These are phyloP conservation scores for Caenorhabditis sp. DNA, from an alignment of 2,888 invertebrate genomes.

Conservation along the genomic window DNA sequence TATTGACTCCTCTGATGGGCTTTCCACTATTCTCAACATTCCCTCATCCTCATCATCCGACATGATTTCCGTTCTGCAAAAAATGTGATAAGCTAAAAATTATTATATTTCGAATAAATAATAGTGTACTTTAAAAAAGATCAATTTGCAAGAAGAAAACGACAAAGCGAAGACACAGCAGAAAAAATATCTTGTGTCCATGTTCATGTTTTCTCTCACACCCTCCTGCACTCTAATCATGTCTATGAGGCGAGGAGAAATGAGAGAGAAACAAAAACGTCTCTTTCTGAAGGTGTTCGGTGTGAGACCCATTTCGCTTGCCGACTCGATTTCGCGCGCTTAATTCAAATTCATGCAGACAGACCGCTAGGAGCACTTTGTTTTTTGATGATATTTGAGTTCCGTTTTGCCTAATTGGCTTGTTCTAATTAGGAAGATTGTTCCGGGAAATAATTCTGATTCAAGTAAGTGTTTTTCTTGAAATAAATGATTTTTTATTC, in stretches of 20 bases:
- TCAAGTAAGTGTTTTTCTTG: no score
- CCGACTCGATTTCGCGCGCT: slow-evolving; percentile 29
- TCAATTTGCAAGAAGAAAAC: background rate
- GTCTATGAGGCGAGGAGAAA: slow-evolving; percentile 4
- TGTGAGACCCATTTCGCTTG: background rate
- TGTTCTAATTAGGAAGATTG: background rate
- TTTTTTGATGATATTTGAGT: slow-evolving; percentile 4
- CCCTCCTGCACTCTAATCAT: slow-evolving; percentile 1
- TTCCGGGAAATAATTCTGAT: background rate
- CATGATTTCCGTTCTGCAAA: slow-evolving; percentile 11
- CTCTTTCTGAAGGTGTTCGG: background rate
- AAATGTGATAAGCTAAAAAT: background rate
- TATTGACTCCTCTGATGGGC: slow-evolving; percentile 2
- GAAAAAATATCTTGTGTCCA: background rate
- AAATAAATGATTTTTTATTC: no score
- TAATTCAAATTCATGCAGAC: slow-evolving; percentile 19
- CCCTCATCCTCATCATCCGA: slow-evolving; percentile 42
- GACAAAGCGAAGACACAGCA: background rate
- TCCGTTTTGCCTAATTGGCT: background rate
- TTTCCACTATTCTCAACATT: slow-evolving; percentile 28
- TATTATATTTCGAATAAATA: background rate
- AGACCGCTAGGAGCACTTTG: background rate
- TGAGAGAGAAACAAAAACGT: slow-evolving; percentile 1
- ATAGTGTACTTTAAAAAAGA: background rate
- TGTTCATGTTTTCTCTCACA: background rate